A percentile compares a stretch with the other conserved stretches of the same genome.
phyloP scores from a whole-genome alignment of 2,888 invertebrate genomes.

The Drosophila cracens region DNA sequence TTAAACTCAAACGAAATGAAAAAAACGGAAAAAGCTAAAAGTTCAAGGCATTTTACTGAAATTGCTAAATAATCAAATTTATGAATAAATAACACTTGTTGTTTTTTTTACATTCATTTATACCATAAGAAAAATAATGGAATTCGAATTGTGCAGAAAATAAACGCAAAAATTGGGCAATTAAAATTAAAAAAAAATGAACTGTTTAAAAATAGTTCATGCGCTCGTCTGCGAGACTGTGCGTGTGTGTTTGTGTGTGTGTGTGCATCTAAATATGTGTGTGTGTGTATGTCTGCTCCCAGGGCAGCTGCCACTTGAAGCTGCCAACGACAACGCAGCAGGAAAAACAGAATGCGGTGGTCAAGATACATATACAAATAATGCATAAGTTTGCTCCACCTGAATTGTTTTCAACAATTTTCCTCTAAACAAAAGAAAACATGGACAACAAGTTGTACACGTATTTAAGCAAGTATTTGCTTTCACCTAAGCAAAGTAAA shows the following conservation, averaged over 20 bases:
- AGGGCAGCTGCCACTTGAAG: slow-evolving; percentile 65
- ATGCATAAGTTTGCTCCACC: not conserved
- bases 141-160: slow-evolving; percentile 45
- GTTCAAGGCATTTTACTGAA: slow-evolving; percentile 52
- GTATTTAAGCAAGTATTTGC: not conserved
- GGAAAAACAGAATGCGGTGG: slow-evolving; percentile 17
- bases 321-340: slow-evolving; percentile 32
- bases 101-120: not conserved
- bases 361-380: slow-evolving; percentile 25
- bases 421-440: not conserved
- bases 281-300: slow-evolving; percentile 51
- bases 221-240: slow-evolving; percentile 27
- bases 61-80: slow-evolving; percentile 44
- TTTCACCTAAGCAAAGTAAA: not conserved
- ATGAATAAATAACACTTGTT: slow-evolving; percentile 26
- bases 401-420: not conserved
- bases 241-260: slow-evolving; percentile 15
- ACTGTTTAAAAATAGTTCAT: slow-evolving; percentile 81
- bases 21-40: slow-evolving; percentile 38
- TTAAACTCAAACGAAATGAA: slow-evolving; percentile 48
- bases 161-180: slow-evolving; percentile 55
- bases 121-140: slow-evolving; percentile 4
- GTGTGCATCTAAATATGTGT: slow-evolving; percentile 5
- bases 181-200: slow-evolving; percentile 55
- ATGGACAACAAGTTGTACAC: not conserved